Evolutionary conservation across 2,888 invertebrate species (phyloP).

Genomic region (Leptogaster cylindrica): DNA sequence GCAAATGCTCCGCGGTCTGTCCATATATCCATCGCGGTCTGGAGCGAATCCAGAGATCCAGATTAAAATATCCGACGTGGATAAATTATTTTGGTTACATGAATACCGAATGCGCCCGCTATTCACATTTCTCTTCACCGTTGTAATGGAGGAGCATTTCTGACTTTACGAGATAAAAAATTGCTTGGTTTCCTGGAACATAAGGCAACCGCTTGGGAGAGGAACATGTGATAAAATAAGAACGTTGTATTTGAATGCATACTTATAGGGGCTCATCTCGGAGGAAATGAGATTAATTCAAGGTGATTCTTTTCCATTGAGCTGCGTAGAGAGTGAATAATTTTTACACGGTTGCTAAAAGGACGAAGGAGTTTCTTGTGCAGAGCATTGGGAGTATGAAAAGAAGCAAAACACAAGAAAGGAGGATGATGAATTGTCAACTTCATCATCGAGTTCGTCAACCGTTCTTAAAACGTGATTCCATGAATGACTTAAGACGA

Average conservation of each 20-base stretch:
- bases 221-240: too few relatives aligned
- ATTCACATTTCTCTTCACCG: slow-evolving; percentile 5
- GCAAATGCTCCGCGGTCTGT: not conserved
- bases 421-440: slow-evolving; percentile 23
- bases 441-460: slow-evolving; percentile 17
- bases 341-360: too few relatives aligned
- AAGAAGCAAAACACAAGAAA: too few relatives aligned
- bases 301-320: slow-evolving; percentile 17
- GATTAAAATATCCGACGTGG: slow-evolving; percentile 12
- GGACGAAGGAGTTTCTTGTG: too few relatives aligned
- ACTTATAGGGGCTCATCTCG: too few relatives aligned
- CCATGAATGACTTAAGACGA: slow-evolving; percentile 14
- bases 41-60: not conserved
- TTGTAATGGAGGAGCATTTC: too few relatives aligned
- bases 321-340: too few relatives aligned
- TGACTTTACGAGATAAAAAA: too few relatives aligned
- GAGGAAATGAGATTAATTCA: slow-evolving; percentile 13
- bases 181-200: not conserved
- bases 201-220: too few relatives aligned
- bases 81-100: slow-evolving; percentile 21
- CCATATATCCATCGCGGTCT: not conserved
- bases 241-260: too few relatives aligned
- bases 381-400: too few relatives aligned
- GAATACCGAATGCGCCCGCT: slow-evolving; percentile 3
- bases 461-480: slow-evolving; percentile 20